Conservation (phyloP, 1,140 invertebrate genomes). For the Lucilia cuprina region DNA sequence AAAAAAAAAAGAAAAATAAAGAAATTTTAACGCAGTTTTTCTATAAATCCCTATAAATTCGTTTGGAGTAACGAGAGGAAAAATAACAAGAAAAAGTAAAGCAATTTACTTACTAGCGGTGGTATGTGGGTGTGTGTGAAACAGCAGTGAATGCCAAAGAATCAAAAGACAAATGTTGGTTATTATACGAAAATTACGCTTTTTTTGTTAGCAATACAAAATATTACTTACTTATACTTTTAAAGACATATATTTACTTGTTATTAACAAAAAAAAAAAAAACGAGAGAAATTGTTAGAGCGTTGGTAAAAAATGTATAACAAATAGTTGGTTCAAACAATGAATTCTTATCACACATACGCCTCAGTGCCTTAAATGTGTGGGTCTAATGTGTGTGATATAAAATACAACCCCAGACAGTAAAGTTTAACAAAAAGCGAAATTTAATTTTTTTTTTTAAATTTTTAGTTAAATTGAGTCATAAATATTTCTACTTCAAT, state of each 20-base stretch:
- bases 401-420: neutral
- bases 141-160: neutral
- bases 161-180: conserved; percentile 17
- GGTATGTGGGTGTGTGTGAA: neutral
- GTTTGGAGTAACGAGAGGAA: neutral
- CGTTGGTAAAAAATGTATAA: neutral
- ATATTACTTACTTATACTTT: neutral
- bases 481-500: neutral
- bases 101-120: neutral
- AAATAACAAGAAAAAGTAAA: neutral
- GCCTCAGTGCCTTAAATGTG: neutral
- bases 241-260: neutral
- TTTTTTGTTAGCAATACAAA: neutral
- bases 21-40: neutral
- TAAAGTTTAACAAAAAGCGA: neutral
- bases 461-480: neutral
- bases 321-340: neutral
- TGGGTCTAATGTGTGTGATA: neutral
- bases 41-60: neutral
- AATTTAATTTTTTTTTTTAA: neutral
- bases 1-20: neutral
- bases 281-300: neutral
- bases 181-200: conserved; percentile 5
- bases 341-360: conserved; percentile 7
- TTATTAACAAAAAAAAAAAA: neutral